A percentile compares a stretch with the other conserved stretches of the same genome.
phyloP scores from a whole-genome alignment of 2,888 invertebrate genomes.

The Ennomos erosarius region DNA sequence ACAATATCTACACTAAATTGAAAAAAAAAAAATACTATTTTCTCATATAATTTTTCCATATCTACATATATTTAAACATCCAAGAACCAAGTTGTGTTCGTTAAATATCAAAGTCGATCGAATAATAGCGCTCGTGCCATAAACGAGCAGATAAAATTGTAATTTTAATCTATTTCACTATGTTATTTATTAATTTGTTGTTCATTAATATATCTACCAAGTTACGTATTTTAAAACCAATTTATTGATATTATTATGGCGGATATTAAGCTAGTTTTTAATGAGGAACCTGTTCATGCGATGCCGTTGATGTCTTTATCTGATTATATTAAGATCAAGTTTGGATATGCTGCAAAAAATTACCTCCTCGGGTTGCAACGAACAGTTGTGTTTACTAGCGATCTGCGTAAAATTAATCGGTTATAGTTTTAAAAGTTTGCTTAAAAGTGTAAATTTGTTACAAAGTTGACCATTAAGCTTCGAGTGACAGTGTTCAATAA shows the following conservation, averaged over 20 bases:
- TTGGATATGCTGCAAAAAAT: no score
- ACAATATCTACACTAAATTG: no score
- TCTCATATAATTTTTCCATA: no score
- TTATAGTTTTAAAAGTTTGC: no score
- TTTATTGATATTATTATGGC: conserved; percentile 19
- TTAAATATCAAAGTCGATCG: conserved; percentile 9
- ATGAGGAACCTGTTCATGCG: conserved; percentile 30
- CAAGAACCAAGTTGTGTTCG: background rate
- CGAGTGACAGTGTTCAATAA: no score
- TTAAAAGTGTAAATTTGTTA: no score
- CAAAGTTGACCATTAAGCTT: no score
- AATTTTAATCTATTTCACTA: conserved; percentile 17
- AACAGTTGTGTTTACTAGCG: no score
- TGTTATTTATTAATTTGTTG: conserved; percentile 7
- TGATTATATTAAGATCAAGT: conserved; percentile 49
- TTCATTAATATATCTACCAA: conserved; percentile 4
- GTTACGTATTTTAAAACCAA: conserved; percentile 6
- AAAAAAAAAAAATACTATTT: no score
- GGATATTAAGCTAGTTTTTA: conserved; percentile 17
- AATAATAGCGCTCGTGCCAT: conserved; percentile 17
- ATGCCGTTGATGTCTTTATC: conserved; percentile 46
- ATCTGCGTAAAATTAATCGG: no score
- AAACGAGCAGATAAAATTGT: conserved; percentile 7
- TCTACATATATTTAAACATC: no score
- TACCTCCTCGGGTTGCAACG: no score